Base-by-base conservation (phyloP, 2,113 vertebrate species). In the Nematolebias whitei region DNA sequence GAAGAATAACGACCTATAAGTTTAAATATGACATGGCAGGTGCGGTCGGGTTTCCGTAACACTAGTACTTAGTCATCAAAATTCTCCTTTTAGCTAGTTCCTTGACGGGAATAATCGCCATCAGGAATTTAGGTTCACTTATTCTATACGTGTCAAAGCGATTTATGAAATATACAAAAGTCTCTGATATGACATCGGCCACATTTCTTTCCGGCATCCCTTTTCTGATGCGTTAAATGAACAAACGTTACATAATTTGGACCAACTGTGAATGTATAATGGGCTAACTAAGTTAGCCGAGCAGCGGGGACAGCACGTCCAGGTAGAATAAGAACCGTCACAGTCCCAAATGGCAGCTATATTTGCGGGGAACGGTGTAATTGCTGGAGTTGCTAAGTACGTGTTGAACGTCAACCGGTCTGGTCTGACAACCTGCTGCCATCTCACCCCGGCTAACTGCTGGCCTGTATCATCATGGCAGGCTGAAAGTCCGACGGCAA, bases 401-500 rank as follows among this genome's bases (percentile, higher is more conserved):
- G 60, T 75, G 79, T 80, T 87, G 75, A 82, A 79, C 78, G 64
- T 76, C 75, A 85, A 58, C 65, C 53, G 72, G 49, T 38, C 50
- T 29, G 51, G 12, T 32, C 12, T 72, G 75, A 79, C 73, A 80
- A 55, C 62, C 78, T 48, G 43, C 64, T 64, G 53, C 63, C 71
- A 63, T 58, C 49, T 24, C 63, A 62, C 63, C 23, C 59, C 18
- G 69, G 85, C 81, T 85, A 84, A n/a, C 51, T 48, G 43, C 64
- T 81, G 86, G 86, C 85, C 76, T 43, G 71, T 74, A 53, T 77
- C 71, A 74, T 75, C 75, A 85, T 83, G 84, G 77, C 80, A 85
- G 85, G 51, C 59, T 61, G 67, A 80, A 88, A 86, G 71, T 83
- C 61, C 73, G 69, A 12, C 47, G 63, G 29, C 43, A 38, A 9